Evolutionary conservation across 2,113 vertebrate species (phyloP), one percentile per base, ranked within the genome.

Genomic region (Tragelaphus imberbis): DNA sequence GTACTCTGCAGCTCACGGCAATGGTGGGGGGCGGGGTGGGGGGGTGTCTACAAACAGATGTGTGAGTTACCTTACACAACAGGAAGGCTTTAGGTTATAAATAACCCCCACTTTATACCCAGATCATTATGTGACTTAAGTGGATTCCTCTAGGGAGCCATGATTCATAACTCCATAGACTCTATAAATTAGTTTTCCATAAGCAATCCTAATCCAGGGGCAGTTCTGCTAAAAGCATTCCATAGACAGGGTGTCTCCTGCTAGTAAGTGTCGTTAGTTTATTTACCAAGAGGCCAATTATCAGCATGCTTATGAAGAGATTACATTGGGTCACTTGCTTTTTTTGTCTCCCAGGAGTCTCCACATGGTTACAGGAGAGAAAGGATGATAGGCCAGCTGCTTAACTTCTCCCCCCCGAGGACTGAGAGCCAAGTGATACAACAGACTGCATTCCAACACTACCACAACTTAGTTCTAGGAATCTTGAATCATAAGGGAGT

Each of bases 61-160:
- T 80, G 53, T 71, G 36, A 12, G 16, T 75, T 82, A 28, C n/a
- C 21, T 80, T 36, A 49, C 51, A 63, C 4, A 61, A 51, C 56
- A 87, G 58, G 44, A 58, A 96, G 61, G 61, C 25, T 95, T 95
- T 84, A 85, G 21, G 17, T 81, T 51, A 87, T 95, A 65, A 91
- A 63, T 88, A 28, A 58, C 56, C 53, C 93, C 55, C 56, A 75
- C 63, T 85, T 96, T 85, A 84, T 88, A 90, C 9, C 25, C 44
- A 55, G 68, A 88, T 91, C 27, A 93, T 81, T 75, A 65, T 44
- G 55, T 25, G 14, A 95, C 47, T 95, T 88, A 71, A 47, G 36
- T 53, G 47, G 79, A 88, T 94, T 75, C 87, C 28, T 80, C 84
- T 47, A 85, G 23, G 36, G 17, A 75, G 80, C 5, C 25, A 55